Evolutionary conservation across 2,113 vertebrate species (phyloP), one percentile per base, ranked within the genome.

Genomic region (Natator depressus): DNA sequence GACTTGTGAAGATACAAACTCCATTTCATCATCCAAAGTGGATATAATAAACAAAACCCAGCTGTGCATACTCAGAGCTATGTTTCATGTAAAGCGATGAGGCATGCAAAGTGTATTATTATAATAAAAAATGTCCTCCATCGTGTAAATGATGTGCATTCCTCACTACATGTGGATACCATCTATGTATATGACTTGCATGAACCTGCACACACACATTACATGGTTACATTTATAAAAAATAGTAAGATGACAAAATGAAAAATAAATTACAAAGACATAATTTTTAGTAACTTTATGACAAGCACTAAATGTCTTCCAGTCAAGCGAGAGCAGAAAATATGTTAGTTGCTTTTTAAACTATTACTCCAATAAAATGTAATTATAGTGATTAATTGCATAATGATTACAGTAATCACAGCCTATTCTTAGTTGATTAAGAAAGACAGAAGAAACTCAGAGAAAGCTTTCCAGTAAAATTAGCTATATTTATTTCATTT

Each of bases 341-440:
- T 93, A 96, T 96, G 97, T 96, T 98, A 97, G 89, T 95, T 94
- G 93, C 85, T 97, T 97, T 97, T 97, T 93, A 97, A 97, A 96
- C 92, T 96, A 97, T 96, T 96, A 97, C 97, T 95, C 95, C 96
- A 98, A 97, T 97, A 97, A 97, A 97, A 97, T 96, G 97, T 97
- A 98, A 98, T 98, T 98, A 98, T 95, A 97, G 97, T 97, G 97
- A 98, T 98, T 98, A 98, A 98, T 98, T 98, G 97, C 96, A 96
- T 97, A 97, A 98, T 97, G 97, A 97, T 97, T 97, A 95, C 96
- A 94, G 96, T 97, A 98, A 98, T 98, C 96, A 98, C 91, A 97
- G 97, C 90, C 97, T 97, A 97, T 98, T 98, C 97, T 96, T 96
- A 95, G 95, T 94, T 98, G 97, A 98, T 98, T 98, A 98, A 98